Percentiles rank a stretch among this genome's conserved stretches.
phyloP scores from a whole-genome alignment of 2,888 invertebrate genomes.

The Mythimna impura region DNA sequence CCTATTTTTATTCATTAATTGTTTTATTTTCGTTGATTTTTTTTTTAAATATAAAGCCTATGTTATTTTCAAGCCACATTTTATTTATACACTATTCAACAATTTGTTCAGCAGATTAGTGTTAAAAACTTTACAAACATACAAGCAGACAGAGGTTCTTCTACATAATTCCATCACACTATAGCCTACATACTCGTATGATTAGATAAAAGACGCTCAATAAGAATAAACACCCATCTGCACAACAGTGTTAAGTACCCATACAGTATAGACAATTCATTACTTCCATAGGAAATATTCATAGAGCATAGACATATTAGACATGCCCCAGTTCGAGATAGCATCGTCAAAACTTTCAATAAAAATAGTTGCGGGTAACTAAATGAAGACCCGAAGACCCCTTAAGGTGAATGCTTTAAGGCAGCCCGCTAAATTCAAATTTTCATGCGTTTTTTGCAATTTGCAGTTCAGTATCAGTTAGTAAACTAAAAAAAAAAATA shows the following conservation, averaged over 20 bases:
- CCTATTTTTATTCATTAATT: too few species aligned
- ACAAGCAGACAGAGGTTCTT: background rate
- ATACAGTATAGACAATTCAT: constrained; percentile 57
- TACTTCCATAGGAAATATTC: constrained; percentile 69
- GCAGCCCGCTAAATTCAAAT: too few species aligned
- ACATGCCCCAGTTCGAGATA: background rate
- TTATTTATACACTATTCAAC: too few species aligned
- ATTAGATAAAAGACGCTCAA: constrained; percentile 31
- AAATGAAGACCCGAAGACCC: too few species aligned
- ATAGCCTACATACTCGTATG: constrained; percentile 10
- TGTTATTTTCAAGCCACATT: too few species aligned
- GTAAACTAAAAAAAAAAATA: too few species aligned
- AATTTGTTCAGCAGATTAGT: background rate
- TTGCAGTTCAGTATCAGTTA: too few species aligned
- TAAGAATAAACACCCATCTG: constrained; percentile 26
- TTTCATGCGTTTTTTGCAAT: too few species aligned
- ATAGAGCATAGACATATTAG: background rate
- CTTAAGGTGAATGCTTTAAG: too few species aligned
- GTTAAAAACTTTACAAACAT: background rate
- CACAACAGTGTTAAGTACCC: constrained; percentile 41
- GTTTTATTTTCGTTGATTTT: too few species aligned
- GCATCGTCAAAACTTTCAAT: background rate
- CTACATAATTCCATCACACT: background rate
- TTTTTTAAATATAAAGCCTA: too few species aligned
- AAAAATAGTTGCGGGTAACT: too few species aligned